Evolutionary conservation across 1,140 invertebrate genomes (phyloP).

Genomic region (Sitobion miscanthi): DNA sequence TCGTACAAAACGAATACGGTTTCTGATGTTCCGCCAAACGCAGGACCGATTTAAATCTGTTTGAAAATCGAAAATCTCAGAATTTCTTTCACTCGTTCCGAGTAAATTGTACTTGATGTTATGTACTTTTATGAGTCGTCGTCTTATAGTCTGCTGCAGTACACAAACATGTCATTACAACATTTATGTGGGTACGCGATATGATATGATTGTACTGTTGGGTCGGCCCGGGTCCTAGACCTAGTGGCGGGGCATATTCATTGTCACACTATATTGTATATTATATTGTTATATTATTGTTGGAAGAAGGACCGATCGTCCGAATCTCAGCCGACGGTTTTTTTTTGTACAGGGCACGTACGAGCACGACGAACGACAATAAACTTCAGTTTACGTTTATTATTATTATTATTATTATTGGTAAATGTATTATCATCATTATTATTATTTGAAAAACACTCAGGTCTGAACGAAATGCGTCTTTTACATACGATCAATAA

Average conservation of each 20-base stretch:
- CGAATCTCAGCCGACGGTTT: not conserved
- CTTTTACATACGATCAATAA: slow-evolving; percentile 1
- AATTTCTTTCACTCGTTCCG: not conserved
- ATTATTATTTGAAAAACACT: slow-evolving; percentile 27
- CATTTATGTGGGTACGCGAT: not conserved
- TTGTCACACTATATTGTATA: not conserved
- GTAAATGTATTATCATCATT: not conserved
- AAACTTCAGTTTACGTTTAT: not conserved
- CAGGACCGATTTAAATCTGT: not conserved
- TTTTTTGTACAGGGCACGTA: slow-evolving; percentile 12
- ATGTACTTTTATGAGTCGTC: not conserved
- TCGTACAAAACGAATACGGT: not conserved
- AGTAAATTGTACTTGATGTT: not conserved
- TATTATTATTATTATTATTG: slow-evolving; percentile 13
- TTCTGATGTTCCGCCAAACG: not conserved
- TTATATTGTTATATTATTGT: slow-evolving; percentile 4
- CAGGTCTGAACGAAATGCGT: not conserved
- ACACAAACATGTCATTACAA: not conserved
- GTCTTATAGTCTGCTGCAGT: not conserved
- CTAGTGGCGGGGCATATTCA: not conserved
- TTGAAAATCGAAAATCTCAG: not conserved
- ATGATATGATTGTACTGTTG: not conserved
- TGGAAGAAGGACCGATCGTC: not conserved
- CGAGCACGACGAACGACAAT: not conserved
- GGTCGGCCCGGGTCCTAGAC: not conserved